Evolutionary conservation across 2,113 vertebrate genomes (phyloP).

Genomic region (Brachionichthys hirsutus): DNA sequence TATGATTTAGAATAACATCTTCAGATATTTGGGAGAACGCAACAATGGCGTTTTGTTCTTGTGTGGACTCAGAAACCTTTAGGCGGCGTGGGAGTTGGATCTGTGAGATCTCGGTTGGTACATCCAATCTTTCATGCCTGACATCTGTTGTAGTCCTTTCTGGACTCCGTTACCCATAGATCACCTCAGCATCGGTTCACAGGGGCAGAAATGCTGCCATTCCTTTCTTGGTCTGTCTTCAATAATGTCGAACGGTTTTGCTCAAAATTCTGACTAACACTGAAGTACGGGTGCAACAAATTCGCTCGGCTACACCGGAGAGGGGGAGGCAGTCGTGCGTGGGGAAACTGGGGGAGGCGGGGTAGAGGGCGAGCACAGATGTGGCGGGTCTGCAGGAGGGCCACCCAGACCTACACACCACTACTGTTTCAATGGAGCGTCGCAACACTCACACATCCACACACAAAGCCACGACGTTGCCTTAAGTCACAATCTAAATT

Average conservation of each 20-base stretch:
- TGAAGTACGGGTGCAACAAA: constrained; percentile 2
- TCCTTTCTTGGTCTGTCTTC: not conserved
- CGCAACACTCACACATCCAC: constrained; percentile 56
- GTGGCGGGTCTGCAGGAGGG: constrained; percentile 66
- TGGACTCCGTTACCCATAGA: no score
- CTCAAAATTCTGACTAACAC: not conserved
- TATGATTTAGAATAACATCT: no score
- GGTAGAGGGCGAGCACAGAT: constrained; percentile 48
- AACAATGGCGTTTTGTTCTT: no score
- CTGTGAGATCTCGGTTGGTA: not conserved
- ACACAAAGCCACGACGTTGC: constrained; percentile 78
- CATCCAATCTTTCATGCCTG: no score
- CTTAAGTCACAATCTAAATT: constrained; percentile 95
- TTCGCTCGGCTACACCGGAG: constrained; percentile 27
- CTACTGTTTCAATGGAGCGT: constrained; percentile 72
- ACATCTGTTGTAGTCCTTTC: no score
- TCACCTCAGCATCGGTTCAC: no score
- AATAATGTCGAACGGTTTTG: not conserved
- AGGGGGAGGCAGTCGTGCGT: constrained; percentile 43
- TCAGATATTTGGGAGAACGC: no score
- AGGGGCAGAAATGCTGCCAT: no score
- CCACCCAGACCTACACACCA: constrained; percentile 75
- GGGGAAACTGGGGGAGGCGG: constrained; percentile 23
- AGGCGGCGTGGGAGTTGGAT: not conserved
- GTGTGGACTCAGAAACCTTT: no score